Conservation (phyloP, 2,113 vertebrate genomes). For the Gasterosteus aculeatus region DNA sequence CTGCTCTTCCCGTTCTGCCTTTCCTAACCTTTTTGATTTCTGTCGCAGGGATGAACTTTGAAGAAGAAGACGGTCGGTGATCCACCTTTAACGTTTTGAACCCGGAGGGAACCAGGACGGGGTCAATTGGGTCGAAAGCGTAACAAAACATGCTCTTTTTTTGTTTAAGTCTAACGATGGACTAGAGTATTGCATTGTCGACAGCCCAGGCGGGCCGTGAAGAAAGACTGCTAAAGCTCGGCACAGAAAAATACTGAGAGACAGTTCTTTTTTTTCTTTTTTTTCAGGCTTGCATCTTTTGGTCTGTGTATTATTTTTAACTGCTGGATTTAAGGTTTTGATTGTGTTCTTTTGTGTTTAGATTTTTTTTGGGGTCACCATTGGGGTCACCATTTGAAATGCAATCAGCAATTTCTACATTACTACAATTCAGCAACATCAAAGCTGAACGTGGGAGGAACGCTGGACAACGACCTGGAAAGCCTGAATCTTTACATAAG, state of each 20-base stretch:
- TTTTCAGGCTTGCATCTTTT: slow-evolving; percentile 65
- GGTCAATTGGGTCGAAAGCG: slow-evolving; percentile 76
- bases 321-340: slow-evolving; percentile 48
- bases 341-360: neutral
- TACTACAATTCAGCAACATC: slow-evolving; percentile 68
- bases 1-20: neutral
- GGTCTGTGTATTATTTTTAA: slow-evolving; percentile 62
- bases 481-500: slow-evolving; percentile 29
- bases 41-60: slow-evolving; percentile 95
- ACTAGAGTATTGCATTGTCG: slow-evolving; percentile 52
- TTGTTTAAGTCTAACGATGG: slow-evolving; percentile 63
- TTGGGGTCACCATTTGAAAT: slow-evolving; percentile 65
- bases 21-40: slow-evolving; percentile 33
- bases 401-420: slow-evolving; percentile 58
- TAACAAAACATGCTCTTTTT: slow-evolving; percentile 86
- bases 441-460: slow-evolving; percentile 55
- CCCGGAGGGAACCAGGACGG: slow-evolving; percentile 80
- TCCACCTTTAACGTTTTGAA: slow-evolving; percentile 68
- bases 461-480: neutral
- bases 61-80: slow-evolving; percentile 77
- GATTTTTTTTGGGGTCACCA: slow-evolving; percentile 28
- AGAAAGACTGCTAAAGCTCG: slow-evolving; percentile 67
- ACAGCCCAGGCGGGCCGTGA: slow-evolving; percentile 36
- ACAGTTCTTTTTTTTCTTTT: slow-evolving; percentile 51
- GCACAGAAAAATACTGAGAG: slow-evolving; percentile 68